Evolutionary conservation across 2,888 invertebrate genomes (phyloP), one percentile per base, ranked within the genome.

Genomic region (Tetranychus piercei): DNA sequence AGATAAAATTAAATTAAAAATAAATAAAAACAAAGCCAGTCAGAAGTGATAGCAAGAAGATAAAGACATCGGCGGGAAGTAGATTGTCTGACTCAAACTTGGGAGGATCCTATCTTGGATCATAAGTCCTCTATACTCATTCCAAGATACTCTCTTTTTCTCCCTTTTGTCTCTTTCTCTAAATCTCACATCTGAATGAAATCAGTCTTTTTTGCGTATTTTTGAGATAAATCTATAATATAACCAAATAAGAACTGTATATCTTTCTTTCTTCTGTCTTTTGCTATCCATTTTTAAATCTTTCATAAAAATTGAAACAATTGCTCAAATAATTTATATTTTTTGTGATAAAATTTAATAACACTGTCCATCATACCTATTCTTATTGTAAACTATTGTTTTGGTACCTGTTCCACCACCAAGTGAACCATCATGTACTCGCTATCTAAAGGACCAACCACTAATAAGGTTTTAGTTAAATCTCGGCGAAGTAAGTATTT

Each of bases 401-500:
- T 55, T 55, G 55, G 55, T 55, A 55, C 55, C 55, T 55, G 55
- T 55, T 55, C 55, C 55, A 55, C 55, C 55, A 55, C 55, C 55
- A 55, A 55, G 15, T 15, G 34, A 55, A 9, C 55, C 9, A 69
- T n/a, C n/a, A 69, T 69, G 69, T 69, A 69, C 23, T 9, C 69
- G 20, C 11, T 69, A 23, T n/a, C 69, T 20, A 69, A 69, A 34
- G 69, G 69, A 23, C 55, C 55, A 55, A n/a, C 20, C 2, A 69
- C 69, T 11, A 69, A 69, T 23, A 69, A 69, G 69, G 22, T 69
- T 20, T 69, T 69, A 20, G 69, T 69, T 22, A 69, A 69, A 34
- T 22, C 69, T 69, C 69, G 69, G 20, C 20, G 69, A 69, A 34
- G 69, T 69, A 69, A 69, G 69, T 55, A 55, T 55, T 55, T 15